These are phyloP conservation scores for Matsumyia berberina DNA, from an alignment of 2,888 invertebrate species.

Conservation along the genomic window DNA sequence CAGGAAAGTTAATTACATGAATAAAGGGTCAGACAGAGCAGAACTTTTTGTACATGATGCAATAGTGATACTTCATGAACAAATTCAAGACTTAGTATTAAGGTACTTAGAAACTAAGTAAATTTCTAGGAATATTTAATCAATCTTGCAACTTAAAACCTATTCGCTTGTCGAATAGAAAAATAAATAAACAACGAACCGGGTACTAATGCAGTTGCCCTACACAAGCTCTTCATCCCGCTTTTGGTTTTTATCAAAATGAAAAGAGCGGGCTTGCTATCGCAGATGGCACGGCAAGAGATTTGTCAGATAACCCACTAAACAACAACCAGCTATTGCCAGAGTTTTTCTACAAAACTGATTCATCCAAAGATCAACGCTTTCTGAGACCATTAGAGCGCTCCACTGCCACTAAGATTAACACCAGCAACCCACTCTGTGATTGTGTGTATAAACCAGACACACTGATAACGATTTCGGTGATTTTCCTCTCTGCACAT, in stretches of 20 bases:
- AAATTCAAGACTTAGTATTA: too few relatives aligned
- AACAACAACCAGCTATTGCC: not conserved
- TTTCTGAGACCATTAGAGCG: not conserved
- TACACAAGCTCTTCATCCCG: not conserved
- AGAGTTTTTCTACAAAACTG: not conserved
- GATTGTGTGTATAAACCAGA: not conserved
- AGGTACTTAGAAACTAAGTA: too few relatives aligned
- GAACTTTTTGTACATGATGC: too few relatives aligned
- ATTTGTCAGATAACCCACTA: conserved; percentile 3
- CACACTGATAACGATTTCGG: conserved; percentile 17
- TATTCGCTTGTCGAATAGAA: too few relatives aligned
- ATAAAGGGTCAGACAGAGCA: too few relatives aligned
- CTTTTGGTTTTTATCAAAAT: not conserved
- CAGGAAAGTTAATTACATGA: too few relatives aligned
- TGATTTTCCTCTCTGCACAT: conserved; percentile 6
- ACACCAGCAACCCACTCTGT: not conserved
- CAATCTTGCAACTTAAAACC: too few relatives aligned
- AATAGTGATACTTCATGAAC: too few relatives aligned
- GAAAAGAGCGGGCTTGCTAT: not conserved
- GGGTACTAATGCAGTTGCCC: not conserved
- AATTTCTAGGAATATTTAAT: too few relatives aligned
- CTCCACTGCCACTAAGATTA: not conserved
- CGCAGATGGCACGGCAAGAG: not conserved
- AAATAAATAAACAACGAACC: not conserved
- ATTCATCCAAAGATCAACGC: conserved; percentile 19